Percentiles rank a stretch among this genome's conserved stretches.
Conservation (phyloP, 1,140 invertebrate genomes). For the Drosophila repletoides region DNA sequence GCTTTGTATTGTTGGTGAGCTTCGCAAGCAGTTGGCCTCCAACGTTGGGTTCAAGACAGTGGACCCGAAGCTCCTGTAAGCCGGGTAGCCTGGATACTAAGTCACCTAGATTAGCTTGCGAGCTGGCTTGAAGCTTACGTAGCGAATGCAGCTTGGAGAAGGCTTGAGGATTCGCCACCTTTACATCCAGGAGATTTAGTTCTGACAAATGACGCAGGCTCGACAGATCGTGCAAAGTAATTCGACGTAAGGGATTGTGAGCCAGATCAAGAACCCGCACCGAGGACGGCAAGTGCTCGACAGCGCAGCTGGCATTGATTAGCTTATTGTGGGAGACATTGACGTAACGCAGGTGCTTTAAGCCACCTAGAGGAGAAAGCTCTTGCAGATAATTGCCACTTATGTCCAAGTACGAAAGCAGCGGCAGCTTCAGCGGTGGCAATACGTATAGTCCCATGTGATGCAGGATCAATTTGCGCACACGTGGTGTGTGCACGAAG, state of each 20-base stretch:
- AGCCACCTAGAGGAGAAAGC: conserved; percentile 83
- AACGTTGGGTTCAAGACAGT: conserved; percentile 88
- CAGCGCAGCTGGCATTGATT: conserved; percentile 73
- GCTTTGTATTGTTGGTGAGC: conserved; percentile 88
- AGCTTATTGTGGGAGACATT: conserved; percentile 87
- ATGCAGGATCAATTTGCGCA: conserved; percentile 89
- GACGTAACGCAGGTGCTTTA: conserved; percentile 85
- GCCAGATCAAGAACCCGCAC: conserved; percentile 75
- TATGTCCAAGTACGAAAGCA: conserved; percentile 83
- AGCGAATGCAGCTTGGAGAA: conserved; percentile 83
- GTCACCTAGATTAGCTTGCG: conserved; percentile 74
- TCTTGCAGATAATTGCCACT: conserved; percentile 80
- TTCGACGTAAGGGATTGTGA: conserved; percentile 75
- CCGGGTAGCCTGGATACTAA: conserved; percentile 81
- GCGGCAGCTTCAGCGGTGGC: conserved; percentile 90
- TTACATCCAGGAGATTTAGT: conserved; percentile 74
- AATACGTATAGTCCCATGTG: conserved; percentile 89
- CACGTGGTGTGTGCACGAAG: conserved; percentile 92
- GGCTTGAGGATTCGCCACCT: conserved; percentile 68
- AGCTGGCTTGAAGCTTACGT: conserved; percentile 76
- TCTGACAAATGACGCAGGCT: conserved; percentile 70
- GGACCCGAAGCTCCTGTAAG: conserved; percentile 86
- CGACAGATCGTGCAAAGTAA: conserved; percentile 70
- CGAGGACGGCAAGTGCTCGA: conserved; percentile 72
- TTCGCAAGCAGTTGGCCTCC: conserved; percentile 87